These are phyloP conservation scores for Pangasianodon gigas DNA, from an alignment of 2,113 vertebrate species.

Conservation along the genomic window DNA sequence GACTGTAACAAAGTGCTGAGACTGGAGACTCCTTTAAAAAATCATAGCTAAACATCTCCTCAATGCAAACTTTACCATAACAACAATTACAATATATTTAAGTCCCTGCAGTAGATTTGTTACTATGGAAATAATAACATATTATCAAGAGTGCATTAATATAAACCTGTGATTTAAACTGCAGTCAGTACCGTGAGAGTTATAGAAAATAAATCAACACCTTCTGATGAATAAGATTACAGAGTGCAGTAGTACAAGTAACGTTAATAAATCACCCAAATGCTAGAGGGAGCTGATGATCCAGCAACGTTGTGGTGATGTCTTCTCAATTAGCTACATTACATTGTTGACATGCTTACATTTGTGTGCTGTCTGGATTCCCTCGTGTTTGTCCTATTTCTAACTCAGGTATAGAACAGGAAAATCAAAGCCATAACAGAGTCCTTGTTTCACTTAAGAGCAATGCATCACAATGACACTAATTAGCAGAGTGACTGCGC, in stretches of 20 bases:
- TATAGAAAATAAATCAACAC: not conserved
- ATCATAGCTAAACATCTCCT: not conserved
- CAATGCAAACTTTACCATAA: not conserved
- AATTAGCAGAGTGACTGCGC: conserved; percentile 36
- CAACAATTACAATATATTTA: not conserved
- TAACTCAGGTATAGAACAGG: not conserved
- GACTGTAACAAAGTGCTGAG: not conserved
- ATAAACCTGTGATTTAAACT: not conserved
- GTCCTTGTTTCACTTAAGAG: conserved; percentile 11
- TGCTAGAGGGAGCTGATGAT: not conserved
- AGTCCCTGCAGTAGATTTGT: not conserved
- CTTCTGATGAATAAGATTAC: not conserved
- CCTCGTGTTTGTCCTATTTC: not conserved
- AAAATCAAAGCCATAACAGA: conserved; percentile 1
- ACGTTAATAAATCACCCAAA: not conserved
- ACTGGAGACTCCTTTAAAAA: not conserved
- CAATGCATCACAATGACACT: conserved; percentile 27
- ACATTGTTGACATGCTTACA: not conserved
- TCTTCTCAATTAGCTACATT: not conserved
- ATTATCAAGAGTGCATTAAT: not conserved
- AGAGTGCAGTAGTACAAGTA: not conserved
- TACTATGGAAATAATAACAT: not conserved
- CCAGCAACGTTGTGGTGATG: not conserved
- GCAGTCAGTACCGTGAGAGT: not conserved
- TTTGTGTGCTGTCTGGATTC: not conserved